These are phyloP conservation scores for Simalia tracyae DNA, from an alignment of 2,797 vertebrate genomes.

Conservation along the genomic window DNA sequence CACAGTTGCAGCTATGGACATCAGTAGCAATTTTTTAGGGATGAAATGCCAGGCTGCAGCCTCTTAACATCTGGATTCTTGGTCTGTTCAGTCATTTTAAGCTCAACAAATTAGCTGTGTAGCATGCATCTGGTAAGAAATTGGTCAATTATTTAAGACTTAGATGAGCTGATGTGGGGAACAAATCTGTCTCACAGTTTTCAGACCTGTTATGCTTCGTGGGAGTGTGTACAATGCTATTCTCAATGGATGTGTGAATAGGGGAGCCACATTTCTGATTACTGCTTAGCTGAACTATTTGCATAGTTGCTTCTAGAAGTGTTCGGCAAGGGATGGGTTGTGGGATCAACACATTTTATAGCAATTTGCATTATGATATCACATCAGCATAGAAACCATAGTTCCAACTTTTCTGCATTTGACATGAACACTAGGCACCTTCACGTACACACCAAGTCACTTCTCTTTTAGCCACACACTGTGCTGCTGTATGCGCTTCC, in stretches of 20 bases:
- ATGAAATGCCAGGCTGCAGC: slow-evolving; percentile 22
- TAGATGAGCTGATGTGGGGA: slow-evolving; percentile 31
- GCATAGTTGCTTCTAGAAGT: slow-evolving; percentile 1
- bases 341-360: neutral
- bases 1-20: slow-evolving; percentile 2
- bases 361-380: neutral
- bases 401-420: neutral
- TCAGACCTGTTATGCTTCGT: slow-evolving; percentile 7
- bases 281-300: neutral
- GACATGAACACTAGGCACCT: neutral
- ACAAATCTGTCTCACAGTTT: slow-evolving; percentile 32
- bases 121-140: slow-evolving; percentile 37
- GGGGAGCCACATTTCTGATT: neutral
- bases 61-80: slow-evolving; percentile 37
- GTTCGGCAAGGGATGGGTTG: neutral
- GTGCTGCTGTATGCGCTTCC: neutral
- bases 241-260: neutral
- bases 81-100: slow-evolving; percentile 29
- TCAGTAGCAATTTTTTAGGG: slow-evolving; percentile 9
- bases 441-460: neutral
- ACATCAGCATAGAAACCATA: neutral
- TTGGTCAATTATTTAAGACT: slow-evolving; percentile 39
- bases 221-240: neutral
- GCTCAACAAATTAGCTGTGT: slow-evolving; percentile 23
- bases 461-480: neutral